Percentiles rank a stretch among this genome's conserved stretches.
These are phyloP conservation scores for Somateria mollissima DNA, from an alignment of 2,797 vertebrate species.

Conservation along the genomic window DNA sequence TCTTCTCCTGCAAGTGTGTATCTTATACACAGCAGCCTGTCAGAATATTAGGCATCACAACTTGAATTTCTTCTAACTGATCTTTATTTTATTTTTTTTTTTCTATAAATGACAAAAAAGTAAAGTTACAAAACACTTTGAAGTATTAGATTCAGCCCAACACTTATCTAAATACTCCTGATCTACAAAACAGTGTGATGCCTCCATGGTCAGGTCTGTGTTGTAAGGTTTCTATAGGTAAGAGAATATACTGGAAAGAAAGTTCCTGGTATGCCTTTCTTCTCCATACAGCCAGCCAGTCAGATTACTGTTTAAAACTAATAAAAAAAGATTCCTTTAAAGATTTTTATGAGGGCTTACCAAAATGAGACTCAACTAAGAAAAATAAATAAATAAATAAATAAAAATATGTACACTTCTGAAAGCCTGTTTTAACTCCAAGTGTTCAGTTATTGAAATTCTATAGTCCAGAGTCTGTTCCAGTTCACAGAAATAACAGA, in stretches of 20 bases:
- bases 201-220: background rate
- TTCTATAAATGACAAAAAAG: background rate
- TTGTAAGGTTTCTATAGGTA: background rate
- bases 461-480: background rate
- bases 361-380: background rate
- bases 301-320: background rate
- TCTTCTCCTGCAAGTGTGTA: background rate
- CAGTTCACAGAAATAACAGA: background rate
- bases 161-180: background rate
- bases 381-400: background rate
- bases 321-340: background rate
- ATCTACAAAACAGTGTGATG: background rate
- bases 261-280: background rate
- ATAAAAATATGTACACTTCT: background rate
- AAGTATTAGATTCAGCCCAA: background rate
- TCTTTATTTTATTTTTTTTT: background rate
- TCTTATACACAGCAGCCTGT: background rate
- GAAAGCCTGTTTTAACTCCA: background rate
- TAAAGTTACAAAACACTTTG: background rate
- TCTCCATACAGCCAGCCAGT: background rate
- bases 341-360: background rate
- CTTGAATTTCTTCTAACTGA: background rate
- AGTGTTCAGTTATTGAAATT: background rate
- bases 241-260: background rate
- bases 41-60: background rate